phyloP scores from a whole-genome alignment of 2,113 vertebrate genomes.

The Elachura formosa region DNA sequence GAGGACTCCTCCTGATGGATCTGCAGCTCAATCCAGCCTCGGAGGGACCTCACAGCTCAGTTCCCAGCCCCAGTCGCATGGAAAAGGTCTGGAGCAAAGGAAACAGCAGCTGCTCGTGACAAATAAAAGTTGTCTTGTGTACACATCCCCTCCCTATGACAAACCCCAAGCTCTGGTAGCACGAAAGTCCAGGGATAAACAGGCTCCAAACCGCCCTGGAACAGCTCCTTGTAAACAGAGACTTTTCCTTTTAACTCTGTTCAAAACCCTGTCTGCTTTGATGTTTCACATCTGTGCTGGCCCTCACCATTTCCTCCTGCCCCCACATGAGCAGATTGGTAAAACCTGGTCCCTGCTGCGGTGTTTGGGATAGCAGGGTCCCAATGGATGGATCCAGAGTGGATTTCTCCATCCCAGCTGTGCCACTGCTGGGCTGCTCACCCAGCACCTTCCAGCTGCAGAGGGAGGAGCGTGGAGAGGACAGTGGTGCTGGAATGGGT shows the following conservation, averaged over 20 bases:
- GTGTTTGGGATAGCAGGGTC: fast-evolving
- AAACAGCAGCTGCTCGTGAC: slow-evolving; percentile 1
- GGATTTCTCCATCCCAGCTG: not conserved
- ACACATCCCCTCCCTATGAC: not conserved
- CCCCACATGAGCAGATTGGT: fast-evolving
- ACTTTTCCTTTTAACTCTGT: not conserved
- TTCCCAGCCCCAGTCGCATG: not conserved
- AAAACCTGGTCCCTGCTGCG: fast-evolving
- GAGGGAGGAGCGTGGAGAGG: not conserved
- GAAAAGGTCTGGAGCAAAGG: not conserved
- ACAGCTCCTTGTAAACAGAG: slow-evolving; percentile 5
- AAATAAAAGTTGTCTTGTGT: not conserved
- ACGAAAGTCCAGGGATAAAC: slow-evolving; percentile 12
- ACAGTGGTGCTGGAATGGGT: fast-evolving
- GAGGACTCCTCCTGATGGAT: not conserved
- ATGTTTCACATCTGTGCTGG: not conserved
- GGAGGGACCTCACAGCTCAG: not conserved
- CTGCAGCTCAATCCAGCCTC: fast-evolving
- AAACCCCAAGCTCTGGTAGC: not conserved
- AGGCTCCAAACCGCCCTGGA: not conserved
- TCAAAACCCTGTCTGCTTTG: not conserved
- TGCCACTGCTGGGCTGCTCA: not conserved
- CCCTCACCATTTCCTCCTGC: not conserved
- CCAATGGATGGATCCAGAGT: fast-evolving
- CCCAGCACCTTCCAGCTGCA: not conserved